Percentiles rank a stretch among this genome's conserved stretches.
Conservation (phyloP, 1,140 invertebrate species). For the Hydropsyche tenuis region DNA sequence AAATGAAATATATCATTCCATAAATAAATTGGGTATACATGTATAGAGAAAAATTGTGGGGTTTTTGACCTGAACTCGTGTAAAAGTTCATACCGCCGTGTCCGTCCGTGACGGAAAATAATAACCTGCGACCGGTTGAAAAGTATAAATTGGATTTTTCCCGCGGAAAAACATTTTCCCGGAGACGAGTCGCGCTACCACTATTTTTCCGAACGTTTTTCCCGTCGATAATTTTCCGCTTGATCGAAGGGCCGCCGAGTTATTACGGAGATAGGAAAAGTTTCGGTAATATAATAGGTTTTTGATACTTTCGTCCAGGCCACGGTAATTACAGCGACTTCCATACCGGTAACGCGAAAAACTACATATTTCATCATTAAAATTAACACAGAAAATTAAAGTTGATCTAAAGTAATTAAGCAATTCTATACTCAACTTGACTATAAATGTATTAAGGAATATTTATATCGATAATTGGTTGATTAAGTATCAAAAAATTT, state of each 20-base stretch:
- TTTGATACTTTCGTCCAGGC: conserved; percentile 30
- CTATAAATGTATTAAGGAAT: no score
- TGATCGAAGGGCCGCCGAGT: conserved; percentile 32
- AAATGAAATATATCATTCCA: no score
- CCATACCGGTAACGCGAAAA: background rate
- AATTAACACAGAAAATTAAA: background rate
- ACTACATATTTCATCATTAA: background rate
- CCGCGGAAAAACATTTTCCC: conserved; percentile 9
- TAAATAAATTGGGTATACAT: no score
- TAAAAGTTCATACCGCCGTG: background rate
- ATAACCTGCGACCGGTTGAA: conserved; percentile 11
- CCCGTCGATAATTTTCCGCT: conserved; percentile 39
- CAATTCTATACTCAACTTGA: no score
- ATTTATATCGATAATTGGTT: no score
- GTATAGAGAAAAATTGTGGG: no score
- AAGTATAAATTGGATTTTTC: conserved; percentile 36
- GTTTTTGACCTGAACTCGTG: no score
- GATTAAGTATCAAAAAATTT: no score
- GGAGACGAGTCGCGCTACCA: background rate
- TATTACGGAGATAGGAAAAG: conserved; percentile 41
- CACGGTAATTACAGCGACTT: conserved; percentile 22
- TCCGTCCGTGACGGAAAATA: background rate
- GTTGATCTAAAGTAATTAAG: no score
- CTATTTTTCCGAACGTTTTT: background rate
- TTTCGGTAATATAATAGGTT: conserved; percentile 36